phyloP scores from a whole-genome alignment of 2,113 vertebrate species.

The Scytalopus superciliaris region DNA sequence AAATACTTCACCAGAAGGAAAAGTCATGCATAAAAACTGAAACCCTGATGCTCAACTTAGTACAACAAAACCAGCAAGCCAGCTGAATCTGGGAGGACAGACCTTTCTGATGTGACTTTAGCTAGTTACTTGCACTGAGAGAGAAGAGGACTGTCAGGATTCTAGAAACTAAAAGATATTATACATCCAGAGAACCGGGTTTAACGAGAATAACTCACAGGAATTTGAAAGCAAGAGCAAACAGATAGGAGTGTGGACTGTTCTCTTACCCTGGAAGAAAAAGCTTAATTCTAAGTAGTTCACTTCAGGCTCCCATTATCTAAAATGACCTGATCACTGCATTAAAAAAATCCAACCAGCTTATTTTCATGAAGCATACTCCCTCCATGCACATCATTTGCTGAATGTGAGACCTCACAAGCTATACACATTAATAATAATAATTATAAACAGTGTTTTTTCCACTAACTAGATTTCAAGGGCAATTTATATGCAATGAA shows the following conservation, averaged over 20 bases:
- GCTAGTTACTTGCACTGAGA: background rate
- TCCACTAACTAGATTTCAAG: constrained; percentile 32
- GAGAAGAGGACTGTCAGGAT: background rate
- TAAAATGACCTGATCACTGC: background rate
- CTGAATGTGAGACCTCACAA: background rate
- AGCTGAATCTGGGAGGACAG: background rate
- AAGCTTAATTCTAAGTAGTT: background rate
- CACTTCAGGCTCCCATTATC: background rate
- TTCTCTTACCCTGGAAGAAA: background rate
- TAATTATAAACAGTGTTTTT: constrained; percentile 7
- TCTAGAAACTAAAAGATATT: background rate
- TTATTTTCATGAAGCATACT: background rate
- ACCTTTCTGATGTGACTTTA: background rate
- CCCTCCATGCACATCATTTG: background rate
- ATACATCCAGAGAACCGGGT: background rate
- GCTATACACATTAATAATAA: background rate
- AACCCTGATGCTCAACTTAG: background rate
- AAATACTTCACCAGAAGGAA: background rate
- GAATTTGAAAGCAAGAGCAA: background rate
- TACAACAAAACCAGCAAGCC: background rate
- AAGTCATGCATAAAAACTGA: background rate
- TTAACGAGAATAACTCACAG: background rate
- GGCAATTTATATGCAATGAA: constrained; percentile 12
- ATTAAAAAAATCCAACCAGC: background rate
- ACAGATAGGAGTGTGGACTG: background rate